Conservation (phyloP, 2,113 vertebrate species). For the Rynchops niger region DNA sequence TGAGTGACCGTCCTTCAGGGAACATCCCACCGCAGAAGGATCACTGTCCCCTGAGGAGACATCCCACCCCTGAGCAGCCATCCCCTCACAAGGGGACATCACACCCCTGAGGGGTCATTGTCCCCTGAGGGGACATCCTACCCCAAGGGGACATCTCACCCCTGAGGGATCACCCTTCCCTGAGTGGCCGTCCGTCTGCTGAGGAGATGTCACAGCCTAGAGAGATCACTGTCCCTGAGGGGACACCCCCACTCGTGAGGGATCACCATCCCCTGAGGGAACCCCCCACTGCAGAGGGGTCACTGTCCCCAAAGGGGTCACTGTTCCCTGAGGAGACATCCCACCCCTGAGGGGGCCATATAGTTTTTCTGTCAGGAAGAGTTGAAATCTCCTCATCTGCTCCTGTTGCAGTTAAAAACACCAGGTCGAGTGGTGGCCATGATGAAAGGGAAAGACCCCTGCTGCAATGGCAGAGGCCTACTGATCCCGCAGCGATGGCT, state of each 20-base stretch:
- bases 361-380: neutral
- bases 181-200: neutral
- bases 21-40: too few species aligned
- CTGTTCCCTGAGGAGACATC: too few species aligned
- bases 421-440: accelerated
- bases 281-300: too few species aligned
- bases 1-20: too few species aligned
- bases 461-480: neutral
- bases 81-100: neutral
- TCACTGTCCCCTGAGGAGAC: too few species aligned
- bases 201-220: accelerated
- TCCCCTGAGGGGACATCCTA: neutral
- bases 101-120: neutral
- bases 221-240: neutral
- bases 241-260: neutral
- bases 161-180: too few species aligned
- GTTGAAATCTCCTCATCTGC: neutral
- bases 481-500: accelerated
- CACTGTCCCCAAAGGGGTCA: neutral
- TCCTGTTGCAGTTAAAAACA: accelerated
- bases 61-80: too few species aligned
- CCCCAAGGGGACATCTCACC: neutral
- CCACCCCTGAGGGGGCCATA: accelerated
- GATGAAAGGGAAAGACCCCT: too few species aligned
- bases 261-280: too few species aligned